Conservation (phyloP, 1,140 invertebrate genomes). For the Adoxophyes honmai region DNA sequence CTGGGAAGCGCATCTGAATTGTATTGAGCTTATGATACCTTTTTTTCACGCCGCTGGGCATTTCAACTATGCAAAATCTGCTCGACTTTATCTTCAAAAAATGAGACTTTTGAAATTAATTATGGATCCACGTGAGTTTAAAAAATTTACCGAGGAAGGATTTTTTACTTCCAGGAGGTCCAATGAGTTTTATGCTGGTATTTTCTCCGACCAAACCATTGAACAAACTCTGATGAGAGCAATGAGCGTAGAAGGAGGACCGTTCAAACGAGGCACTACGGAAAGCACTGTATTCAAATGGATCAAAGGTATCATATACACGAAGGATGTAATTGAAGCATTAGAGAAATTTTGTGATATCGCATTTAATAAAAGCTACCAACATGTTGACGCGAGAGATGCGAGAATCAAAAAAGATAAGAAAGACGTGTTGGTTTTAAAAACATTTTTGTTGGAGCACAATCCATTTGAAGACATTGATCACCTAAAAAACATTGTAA, state of each 20-base stretch:
- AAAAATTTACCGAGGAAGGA: conserved; percentile 18
- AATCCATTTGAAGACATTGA: no score
- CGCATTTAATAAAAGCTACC: background rate
- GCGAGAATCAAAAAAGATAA: background rate
- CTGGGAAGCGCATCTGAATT: no score
- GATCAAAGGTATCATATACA: background rate
- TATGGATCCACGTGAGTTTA: no score
- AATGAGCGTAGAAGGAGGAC: background rate
- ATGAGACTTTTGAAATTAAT: no score
- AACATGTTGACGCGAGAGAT: background rate
- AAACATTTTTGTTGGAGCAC: no score
- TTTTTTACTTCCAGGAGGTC: conserved; percentile 49
- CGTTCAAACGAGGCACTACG: background rate
- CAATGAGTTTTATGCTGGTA: conserved; percentile 63
- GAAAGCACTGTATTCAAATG: background rate
- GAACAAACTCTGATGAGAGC: conserved; percentile 46
- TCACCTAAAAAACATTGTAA: no score
- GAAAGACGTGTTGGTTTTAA: no score
- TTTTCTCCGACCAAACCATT: conserved; percentile 54
- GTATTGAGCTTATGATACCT: no score
- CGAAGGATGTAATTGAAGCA: background rate
- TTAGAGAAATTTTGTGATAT: background rate
- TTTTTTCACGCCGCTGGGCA: no score
- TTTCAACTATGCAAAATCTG: no score
- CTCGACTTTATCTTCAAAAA: no score